Evolutionary conservation across 1,140 invertebrate species (phyloP), one percentile per base, ranked within the genome.

Genomic region (Caligus rogercresseyi): DNA sequence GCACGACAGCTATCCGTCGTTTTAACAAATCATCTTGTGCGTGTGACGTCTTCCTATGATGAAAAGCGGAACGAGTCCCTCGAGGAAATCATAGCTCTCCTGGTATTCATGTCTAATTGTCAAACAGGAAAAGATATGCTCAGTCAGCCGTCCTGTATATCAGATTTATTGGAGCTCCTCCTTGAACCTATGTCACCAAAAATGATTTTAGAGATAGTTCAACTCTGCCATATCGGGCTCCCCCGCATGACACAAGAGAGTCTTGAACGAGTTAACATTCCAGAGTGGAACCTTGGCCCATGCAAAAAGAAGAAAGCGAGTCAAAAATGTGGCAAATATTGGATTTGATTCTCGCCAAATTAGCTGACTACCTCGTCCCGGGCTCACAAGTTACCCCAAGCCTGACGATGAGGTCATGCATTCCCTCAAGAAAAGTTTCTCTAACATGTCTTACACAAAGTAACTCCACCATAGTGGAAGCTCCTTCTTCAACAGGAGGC

Each of bases 281-380:
- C 69, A 24, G 67, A 74, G 2, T 71, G 71, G 15, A 64, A 68
- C 16, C 71, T 72, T 71, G 72, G 71, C 24, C 51, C 54, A 14
- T 58, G 65, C 14, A 18, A 65, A 19, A 25, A 25, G 3, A 19
- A 21, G 19, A 21, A 57, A n/a, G 52, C 19, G 19, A 21, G 26
- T 43, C 7, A 53, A 18, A 53, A 64, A 20, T 3, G 24, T n/a
- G 16, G 54, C 26, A 59, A 54, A 74, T 75, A 52, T 71, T 70
- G 54, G 69, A 68, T 51, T 65, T 75, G 11, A 65, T 75, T 14
- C 65, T 74, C 61, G 71, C 72, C 21, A 74, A 74, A 60, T 68
- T 75, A 21, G 72, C 72, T 18, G 74, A 75, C 63, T 74, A 72
- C 58, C 67, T 74, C 4, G 70, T 74, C n/a, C 72, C 73, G 58